Percentiles rank a stretch among this genome's conserved stretches.
phyloP scores from a whole-genome alignment of 2,888 invertebrate species.

The Synanthedon tipuliformis region DNA sequence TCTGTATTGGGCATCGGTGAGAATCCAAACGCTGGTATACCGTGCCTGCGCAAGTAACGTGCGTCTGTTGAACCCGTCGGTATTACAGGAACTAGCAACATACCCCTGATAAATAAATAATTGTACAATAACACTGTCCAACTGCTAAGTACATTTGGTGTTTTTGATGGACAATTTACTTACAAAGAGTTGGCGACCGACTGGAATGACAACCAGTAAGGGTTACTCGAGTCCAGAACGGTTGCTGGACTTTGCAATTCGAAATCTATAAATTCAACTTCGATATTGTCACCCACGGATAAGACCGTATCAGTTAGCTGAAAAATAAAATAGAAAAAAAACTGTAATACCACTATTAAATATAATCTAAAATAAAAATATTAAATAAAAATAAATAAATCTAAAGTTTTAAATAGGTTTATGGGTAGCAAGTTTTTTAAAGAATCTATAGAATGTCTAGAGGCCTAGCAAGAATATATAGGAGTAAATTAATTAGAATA shows the following conservation, averaged over 20 bases:
- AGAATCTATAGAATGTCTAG: too few species aligned
- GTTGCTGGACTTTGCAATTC: not conserved
- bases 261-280: conserved; percentile 67
- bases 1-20: conserved; percentile 86
- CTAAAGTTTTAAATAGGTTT: too few species aligned
- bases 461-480: too few species aligned
- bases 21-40: conserved; percentile 85
- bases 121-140: too few species aligned
- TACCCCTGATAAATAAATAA: conserved; percentile 44
- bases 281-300: conserved; percentile 75
- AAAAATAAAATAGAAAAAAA: not conserved
- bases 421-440: too few species aligned
- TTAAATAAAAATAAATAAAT: too few species aligned
- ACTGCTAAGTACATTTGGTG: too few species aligned
- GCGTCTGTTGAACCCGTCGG: conserved; percentile 89
- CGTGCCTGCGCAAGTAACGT: conserved; percentile 77
- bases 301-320: conserved; percentile 54
- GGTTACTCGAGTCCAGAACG: not conserved
- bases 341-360: too few species aligned
- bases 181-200: conserved; percentile 29
- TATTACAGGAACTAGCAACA: conserved; percentile 72
- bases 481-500: too few species aligned
- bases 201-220: conserved; percentile 56
- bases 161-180: conserved; percentile 7
- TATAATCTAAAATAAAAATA: too few species aligned